A percentile compares a stretch with the other conserved stretches of the same genome.
These are phyloP conservation scores for Pachycephala philippinensis DNA, from an alignment of 2,113 vertebrate genomes.

Conservation along the genomic window DNA sequence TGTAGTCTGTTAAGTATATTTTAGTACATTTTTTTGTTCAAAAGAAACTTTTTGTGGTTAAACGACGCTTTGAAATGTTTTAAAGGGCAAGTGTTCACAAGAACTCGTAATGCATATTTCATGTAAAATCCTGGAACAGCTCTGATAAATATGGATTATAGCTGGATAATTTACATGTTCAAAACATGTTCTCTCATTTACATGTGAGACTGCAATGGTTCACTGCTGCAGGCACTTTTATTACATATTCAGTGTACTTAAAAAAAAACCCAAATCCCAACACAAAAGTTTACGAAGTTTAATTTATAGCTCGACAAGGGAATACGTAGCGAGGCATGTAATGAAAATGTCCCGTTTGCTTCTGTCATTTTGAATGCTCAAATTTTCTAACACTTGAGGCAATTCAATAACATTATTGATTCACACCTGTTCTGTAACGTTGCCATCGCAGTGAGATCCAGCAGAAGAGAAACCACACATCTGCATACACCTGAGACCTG, in stretches of 20 bases:
- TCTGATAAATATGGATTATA: slow-evolving; percentile 41
- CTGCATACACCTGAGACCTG: neutral
- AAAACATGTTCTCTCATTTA: slow-evolving; percentile 7
- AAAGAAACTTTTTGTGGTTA: neutral
- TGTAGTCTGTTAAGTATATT: neutral
- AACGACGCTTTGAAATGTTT: neutral
- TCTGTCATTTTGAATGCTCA: neutral
- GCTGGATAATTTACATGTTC: slow-evolving; percentile 33
- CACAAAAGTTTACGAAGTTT: neutral
- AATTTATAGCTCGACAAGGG: neutral
- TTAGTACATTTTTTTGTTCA: neutral
- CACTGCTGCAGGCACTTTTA: neutral
- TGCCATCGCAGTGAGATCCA: neutral
- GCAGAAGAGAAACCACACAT: neutral
- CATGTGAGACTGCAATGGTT: neutral
- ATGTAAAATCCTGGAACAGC: neutral
- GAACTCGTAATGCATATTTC: neutral
- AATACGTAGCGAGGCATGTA: neutral
- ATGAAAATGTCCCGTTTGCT: neutral
- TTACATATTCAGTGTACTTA: neutral
- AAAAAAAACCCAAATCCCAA: neutral
- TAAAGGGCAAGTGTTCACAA: slow-evolving; percentile 15
- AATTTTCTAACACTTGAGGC: slow-evolving; percentile 9
- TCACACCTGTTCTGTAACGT: neutral
- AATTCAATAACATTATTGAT: slow-evolving; percentile 4